Conservation (phyloP, 2,113 vertebrate genomes). For the Thermophis baileyi region DNA sequence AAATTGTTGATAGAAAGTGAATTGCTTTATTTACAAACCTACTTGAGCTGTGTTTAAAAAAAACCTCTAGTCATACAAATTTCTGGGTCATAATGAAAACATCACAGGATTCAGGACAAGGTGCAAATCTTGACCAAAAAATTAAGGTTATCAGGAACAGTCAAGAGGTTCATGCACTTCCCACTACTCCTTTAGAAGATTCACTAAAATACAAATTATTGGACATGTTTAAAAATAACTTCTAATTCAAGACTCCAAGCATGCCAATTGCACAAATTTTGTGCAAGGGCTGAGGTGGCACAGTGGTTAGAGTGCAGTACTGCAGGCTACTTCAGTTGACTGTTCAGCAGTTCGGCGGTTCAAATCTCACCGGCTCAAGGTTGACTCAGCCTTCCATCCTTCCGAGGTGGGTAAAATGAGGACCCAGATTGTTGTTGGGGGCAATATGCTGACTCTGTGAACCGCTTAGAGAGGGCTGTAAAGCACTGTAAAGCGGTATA, state of each 20-base stretch:
- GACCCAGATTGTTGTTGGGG: too few relatives aligned
- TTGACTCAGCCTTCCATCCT: too few relatives aligned
- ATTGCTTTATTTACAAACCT: background rate
- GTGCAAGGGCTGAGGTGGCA: too few relatives aligned
- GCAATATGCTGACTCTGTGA: too few relatives aligned
- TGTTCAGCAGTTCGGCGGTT: too few relatives aligned
- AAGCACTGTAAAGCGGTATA: too few relatives aligned
- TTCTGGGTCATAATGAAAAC: background rate
- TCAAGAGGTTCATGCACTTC: background rate
- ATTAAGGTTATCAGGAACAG: background rate
- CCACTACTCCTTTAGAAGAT: background rate
- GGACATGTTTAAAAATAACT: background rate
- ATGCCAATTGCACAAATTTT: too few relatives aligned
- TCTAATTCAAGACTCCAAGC: background rate
- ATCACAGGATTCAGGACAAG: background rate
- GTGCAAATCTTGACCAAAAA: background rate
- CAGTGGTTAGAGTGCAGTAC: too few relatives aligned
- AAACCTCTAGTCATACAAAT: background rate
- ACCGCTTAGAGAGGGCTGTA: too few relatives aligned
- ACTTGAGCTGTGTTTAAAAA: background rate
- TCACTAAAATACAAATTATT: background rate
- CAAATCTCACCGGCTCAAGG: too few relatives aligned
- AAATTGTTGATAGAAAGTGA: background rate
- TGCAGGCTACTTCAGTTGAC: too few relatives aligned
- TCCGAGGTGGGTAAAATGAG: too few relatives aligned